Base-by-base conservation (phyloP, 2,113 vertebrate genomes). In the Gracilinanus agilis region DNA sequence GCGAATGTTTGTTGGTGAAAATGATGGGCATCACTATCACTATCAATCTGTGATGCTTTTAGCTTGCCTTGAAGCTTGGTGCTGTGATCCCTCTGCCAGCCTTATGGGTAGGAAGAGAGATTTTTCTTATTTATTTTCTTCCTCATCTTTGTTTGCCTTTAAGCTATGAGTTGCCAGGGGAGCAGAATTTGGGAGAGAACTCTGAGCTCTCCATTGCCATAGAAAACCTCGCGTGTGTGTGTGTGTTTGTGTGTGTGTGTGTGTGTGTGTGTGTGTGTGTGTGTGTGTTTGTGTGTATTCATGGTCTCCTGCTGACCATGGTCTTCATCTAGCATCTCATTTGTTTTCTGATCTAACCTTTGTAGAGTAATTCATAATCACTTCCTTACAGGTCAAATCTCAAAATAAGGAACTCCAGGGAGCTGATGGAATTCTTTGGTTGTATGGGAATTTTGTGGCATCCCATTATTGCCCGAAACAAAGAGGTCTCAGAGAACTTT, bases 41-140 rank as follows among this genome's bases (percentile, higher is more conserved):
- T 0, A 0, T 9, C 0, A 3, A 21, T 23, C 67, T 0, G 0
- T 49, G 13, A 2, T 2, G 34, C 2, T 53, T 89, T 67, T 53
- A 0, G 0, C 54, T 55, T 40, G 88, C 23, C n/a, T 55, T 49
- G 21, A 40, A 24, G 53, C 24, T n/a, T 3, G 54, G 0, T 10
- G 0, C 83, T 25, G 10, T 55, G 29, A 90, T 27, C 44, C 49
- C 67, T 53, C 53, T 24, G 27, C 27, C 24, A 53, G 90, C 3
- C 92, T 89, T 44, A 7, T n/a, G 8, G n/a, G 92, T 89, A 91
- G 44, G 10, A 27, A n/a, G 25, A 55, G 67, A 19, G 55, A 21
- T 67, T 54, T 11, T 0, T 27, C 56, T 56, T 23, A 24, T 90
- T 44, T 29, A 34, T n/a, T 55, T 13, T 0, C 24, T 3, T 0